Percentiles rank a stretch among this genome's conserved stretches.
phyloP scores from a whole-genome alignment of 2,113 vertebrate genomes.

The Passer montanus region DNA sequence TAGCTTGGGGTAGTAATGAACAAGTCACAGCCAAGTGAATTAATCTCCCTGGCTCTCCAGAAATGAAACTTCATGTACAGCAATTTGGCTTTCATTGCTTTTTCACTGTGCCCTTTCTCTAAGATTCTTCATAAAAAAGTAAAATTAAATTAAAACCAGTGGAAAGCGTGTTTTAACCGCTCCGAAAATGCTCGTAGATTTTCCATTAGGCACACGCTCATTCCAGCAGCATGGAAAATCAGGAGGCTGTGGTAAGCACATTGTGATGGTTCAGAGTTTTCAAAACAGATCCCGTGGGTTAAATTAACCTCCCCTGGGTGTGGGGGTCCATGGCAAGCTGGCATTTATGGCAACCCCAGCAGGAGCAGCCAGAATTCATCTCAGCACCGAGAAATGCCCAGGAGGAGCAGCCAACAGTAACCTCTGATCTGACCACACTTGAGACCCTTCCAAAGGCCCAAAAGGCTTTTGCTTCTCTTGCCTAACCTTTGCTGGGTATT shows the following conservation, averaged over 20 bases:
- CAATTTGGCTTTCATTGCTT: slow-evolving; percentile 68
- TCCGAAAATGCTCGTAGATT: slow-evolving; percentile 48
- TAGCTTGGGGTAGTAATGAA: slow-evolving; percentile 69
- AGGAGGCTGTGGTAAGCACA: neutral
- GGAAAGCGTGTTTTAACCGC: slow-evolving; percentile 57
- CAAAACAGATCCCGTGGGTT: neutral
- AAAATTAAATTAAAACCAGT: slow-evolving; percentile 61
- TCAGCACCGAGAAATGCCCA: neutral
- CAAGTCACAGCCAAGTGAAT: slow-evolving; percentile 71
- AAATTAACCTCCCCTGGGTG: neutral
- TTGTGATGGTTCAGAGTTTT: neutral
- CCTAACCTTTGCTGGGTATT: neutral
- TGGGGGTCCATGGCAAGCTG: neutral
- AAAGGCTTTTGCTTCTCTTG: neutral
- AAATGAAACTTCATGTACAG: slow-evolving; percentile 64
- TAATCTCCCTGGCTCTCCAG: slow-evolving; percentile 69
- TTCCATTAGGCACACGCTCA: neutral
- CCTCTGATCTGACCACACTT: neutral
- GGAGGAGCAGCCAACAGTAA: rapidly evolving
- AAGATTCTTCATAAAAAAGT: slow-evolving; percentile 67
- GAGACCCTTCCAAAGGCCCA: neutral
- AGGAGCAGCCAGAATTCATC: neutral
- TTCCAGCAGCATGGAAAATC: neutral
- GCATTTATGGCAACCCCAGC: neutral
- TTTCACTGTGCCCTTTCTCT: slow-evolving; percentile 52